A percentile compares a stretch with the other conserved stretches of the same genome.
Conservation (phyloP, 2,797 vertebrate genomes). For the Trematomus bernacchii region DNA sequence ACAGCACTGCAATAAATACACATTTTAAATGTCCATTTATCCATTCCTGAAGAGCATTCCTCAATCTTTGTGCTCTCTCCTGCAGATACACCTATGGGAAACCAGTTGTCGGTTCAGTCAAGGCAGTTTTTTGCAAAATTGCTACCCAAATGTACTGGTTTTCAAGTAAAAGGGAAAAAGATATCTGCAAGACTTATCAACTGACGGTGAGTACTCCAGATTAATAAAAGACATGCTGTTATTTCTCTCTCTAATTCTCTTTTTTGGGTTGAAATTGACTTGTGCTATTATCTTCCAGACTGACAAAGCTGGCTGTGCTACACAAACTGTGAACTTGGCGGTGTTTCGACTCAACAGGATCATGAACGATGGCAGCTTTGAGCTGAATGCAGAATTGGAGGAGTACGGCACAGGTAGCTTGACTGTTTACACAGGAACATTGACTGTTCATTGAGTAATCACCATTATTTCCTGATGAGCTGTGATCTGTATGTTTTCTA, state of each 20-base stretch:
- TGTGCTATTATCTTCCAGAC: conserved; percentile 70
- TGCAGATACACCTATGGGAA: conserved; percentile 86
- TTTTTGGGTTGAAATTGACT: neutral
- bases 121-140: conserved; percentile 58
- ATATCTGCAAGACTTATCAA: conserved; percentile 67
- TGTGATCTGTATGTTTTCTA: conserved; percentile 5
- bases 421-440: too few relatives aligned
- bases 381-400: conserved; percentile 73
- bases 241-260: neutral
- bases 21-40: neutral
- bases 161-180: fast-evolving
- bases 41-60: neutral
- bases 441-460: neutral
- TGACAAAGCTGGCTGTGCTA: conserved; percentile 83
- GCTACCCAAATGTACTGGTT: conserved; percentile 13
- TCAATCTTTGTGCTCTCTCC: neutral
- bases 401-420: conserved; percentile 85
- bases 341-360: conserved; percentile 58
- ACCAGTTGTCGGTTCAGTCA: conserved; percentile 77
- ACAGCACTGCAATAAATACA: too few relatives aligned
- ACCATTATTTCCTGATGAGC: conserved; percentile 46
- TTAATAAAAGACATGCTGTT: neutral
- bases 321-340: conserved; percentile 65
- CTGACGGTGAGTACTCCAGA: conserved; percentile 67
- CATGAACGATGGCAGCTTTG: conserved; percentile 62